Conservation (phyloP, 2,888 invertebrate species). For the Caenorhabditis macrosperma region DNA sequence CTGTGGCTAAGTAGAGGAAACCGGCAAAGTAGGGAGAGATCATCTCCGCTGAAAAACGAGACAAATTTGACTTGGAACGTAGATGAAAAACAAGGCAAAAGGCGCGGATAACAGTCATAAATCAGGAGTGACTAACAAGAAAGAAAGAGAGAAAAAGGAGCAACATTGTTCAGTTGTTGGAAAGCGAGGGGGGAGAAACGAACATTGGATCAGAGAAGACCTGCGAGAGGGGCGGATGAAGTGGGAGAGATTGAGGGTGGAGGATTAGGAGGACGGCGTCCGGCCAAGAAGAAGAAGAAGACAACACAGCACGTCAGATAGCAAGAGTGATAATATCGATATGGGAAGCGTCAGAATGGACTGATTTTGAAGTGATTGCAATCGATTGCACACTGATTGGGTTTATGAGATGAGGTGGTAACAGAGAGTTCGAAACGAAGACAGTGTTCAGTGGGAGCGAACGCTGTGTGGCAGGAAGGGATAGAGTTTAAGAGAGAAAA, state of each 20-base stretch:
- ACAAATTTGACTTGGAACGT: not conserved
- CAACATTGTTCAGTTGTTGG: conserved; percentile 7
- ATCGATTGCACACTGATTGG: no score
- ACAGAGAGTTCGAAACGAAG: no score
- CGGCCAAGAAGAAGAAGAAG: not conserved
- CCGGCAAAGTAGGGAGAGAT: conserved; percentile 63
- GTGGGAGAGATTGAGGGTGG: conserved; percentile 40
- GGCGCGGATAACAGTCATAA: conserved; percentile 10
- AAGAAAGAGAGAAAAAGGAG: not conserved
- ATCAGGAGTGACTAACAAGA: conserved; percentile 2
- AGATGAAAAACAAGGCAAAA: not conserved
- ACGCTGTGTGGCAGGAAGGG: no score
- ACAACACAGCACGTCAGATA: conserved; percentile 26
- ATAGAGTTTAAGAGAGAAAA: no score
- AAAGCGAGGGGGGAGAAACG: conserved; percentile 9
- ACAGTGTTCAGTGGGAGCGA: no score
- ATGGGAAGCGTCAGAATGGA: not conserved
- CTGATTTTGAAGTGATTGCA: no score
- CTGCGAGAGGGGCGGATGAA: conserved; percentile 4
- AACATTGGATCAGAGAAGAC: conserved; percentile 48
- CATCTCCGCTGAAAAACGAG: conserved; percentile 47
- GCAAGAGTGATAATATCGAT: no score
- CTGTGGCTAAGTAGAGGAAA: conserved; percentile 68
- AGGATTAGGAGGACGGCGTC: conserved; percentile 34
- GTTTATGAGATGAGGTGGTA: no score